Conservation (phyloP, 2,888 invertebrate genomes). For the Heliconius hortense region DNA sequence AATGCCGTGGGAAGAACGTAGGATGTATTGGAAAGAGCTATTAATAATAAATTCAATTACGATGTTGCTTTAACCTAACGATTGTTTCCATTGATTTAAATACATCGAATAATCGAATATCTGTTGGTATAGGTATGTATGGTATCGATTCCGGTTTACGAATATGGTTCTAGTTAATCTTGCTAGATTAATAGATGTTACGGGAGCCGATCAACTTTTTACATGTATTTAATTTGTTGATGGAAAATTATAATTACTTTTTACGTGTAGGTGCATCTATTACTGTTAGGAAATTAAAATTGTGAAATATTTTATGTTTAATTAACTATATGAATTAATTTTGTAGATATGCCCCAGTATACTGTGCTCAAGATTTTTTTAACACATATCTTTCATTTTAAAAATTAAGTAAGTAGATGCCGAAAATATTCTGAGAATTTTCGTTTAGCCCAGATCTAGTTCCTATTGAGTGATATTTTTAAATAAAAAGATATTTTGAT, state of each 20-base stretch:
- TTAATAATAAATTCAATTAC: conserved; percentile 76
- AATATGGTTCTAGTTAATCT: conserved; percentile 14
- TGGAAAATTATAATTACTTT: conserved; percentile 1
- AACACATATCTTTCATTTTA: no score
- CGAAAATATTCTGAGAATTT: no score
- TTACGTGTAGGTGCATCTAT: background rate
- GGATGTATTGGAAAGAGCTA: conserved; percentile 55
- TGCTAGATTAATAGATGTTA: conserved; percentile 6
- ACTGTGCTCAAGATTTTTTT: no score
- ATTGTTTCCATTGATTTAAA: conserved; percentile 60
- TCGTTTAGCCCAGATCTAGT: no score
- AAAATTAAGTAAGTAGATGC: no score
- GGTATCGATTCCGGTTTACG: conserved; percentile 14
- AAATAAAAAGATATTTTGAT: no score
- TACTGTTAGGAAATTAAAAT: background rate
- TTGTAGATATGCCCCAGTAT: no score
- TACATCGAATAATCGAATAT: conserved; percentile 27
- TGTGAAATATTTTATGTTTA: no score
- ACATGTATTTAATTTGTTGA: background rate
- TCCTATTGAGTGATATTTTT: no score
- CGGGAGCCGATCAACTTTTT: conserved; percentile 8
- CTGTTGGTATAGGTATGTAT: background rate
- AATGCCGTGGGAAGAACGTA: conserved; percentile 56
- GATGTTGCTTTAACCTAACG: conserved; percentile 57
- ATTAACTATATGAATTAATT: no score